phyloP scores from a whole-genome alignment of 2,888 invertebrate genomes.

The Dynastes tityus region DNA sequence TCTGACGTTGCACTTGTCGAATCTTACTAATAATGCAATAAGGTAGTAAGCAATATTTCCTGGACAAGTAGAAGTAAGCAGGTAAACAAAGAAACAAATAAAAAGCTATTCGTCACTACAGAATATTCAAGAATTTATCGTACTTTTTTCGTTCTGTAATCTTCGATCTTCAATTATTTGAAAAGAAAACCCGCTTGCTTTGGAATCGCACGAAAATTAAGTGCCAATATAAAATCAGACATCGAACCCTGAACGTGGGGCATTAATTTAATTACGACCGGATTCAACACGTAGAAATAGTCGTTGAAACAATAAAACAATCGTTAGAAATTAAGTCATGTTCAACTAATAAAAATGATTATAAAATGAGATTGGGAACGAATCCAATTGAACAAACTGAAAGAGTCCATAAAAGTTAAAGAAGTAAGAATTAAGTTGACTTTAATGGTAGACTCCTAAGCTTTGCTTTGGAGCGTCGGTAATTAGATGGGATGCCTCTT shows the following conservation, averaged over 20 bases:
- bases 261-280: conserved; percentile 23
- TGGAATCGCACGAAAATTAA: background rate
- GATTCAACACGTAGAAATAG: conserved; percentile 13
- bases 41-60: too few species aligned
- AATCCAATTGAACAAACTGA: conserved; percentile 46
- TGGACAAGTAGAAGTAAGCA: too few species aligned
- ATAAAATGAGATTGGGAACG: conserved; percentile 48
- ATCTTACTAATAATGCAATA: too few species aligned
- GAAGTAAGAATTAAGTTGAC: conserved; percentile 50
- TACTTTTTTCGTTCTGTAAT: too few species aligned
- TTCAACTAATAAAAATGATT: conserved; percentile 48
- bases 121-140: too few species aligned
- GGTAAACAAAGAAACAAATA: too few species aligned
- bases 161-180: too few species aligned
- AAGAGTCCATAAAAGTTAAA: conserved; percentile 47
- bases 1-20: too few species aligned
- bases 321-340: conserved; percentile 46
- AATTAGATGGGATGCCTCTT: conserved; percentile 41
- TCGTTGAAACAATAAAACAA: conserved; percentile 24
- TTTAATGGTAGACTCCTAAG: conserved; percentile 48
- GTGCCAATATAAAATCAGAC: conserved; percentile 21
- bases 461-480: conserved; percentile 47
- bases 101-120: too few species aligned
- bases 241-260: conserved; percentile 20
- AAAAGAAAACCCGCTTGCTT: too few species aligned